Evolutionary conservation across 2,797 vertebrate genomes (phyloP).

Genomic region (Argya squamiceps): DNA sequence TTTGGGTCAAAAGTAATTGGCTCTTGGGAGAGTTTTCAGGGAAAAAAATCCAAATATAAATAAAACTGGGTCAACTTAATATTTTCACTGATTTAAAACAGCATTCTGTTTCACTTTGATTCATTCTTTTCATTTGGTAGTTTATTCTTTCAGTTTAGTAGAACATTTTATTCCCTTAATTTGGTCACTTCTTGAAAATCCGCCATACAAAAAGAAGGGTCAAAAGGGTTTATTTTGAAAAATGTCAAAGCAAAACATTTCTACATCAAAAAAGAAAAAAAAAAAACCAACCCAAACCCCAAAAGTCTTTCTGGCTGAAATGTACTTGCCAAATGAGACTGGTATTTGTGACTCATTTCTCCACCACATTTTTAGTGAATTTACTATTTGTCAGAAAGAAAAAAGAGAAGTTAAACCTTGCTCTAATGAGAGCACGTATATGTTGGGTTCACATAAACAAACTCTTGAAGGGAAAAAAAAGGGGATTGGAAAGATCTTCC

Average conservation of each 20-base stretch:
- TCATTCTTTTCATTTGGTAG: not conserved
- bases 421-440: not conserved
- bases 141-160: not conserved
- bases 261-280: not conserved
- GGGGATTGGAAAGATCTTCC: not conserved
- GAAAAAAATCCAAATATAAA: constrained; percentile 3
- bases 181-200: not conserved
- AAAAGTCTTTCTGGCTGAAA: not conserved
- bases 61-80: not conserved
- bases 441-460: not conserved
- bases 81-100: not conserved
- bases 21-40: not conserved
- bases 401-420: not conserved
- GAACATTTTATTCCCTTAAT: constrained; percentile 15
- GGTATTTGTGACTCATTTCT: constrained; percentile 55
- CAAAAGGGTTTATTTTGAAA: constrained; percentile 46
- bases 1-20: constrained; percentile 16
- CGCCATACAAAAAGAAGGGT: not conserved
- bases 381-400: constrained; percentile 35
- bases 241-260: constrained; percentile 45
- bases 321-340: constrained; percentile 11
- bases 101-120: not conserved
- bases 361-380: constrained; percentile 22
- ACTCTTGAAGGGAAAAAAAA: not conserved
- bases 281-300: not conserved